Evolutionary conservation across 1,140 invertebrate genomes (phyloP), one percentile per base, ranked within the genome.

Genomic region (Gryon sp.): DNA sequence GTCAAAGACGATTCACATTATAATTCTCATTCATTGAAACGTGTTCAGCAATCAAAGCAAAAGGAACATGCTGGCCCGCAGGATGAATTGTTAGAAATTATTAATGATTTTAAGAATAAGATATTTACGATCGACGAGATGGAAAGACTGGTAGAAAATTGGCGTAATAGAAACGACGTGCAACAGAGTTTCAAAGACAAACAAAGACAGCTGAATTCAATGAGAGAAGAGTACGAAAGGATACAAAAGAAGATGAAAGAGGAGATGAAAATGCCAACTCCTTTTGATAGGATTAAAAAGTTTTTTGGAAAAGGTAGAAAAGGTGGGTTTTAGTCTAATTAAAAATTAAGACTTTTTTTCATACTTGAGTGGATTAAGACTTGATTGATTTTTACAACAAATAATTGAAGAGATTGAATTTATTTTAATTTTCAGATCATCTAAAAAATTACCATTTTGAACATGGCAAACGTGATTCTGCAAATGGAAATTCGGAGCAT

Each of bases 91-190:
- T 90, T 94, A 0, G 95, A 96, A 87, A 95, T 97, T 15, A 95
- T 97, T 78, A 95, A 94, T 76, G 95, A 96, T 80, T 96, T 96
- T 79, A 97, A 96, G 85, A 95, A 96, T 80, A 95, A 96, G 78
- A 94, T 95, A 0, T 94, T 95, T 52, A 94, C 94, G 0, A 94
- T 96, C 75, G 90, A 92, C 2, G 94, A 96, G 88, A 93, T 95
- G 0, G 95, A 96, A 86, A 92, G 94, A 78, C 87, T 96, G 4
- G 95, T 96, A 6, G 93, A 94, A 84, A 93, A 93, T 80, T 97
- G 95, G 95, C 92, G 92, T 76, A 94, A 94, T 74, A 91, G 95
- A 50, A 95, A 95, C 78, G 95, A 96, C 83, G 95, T 95, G 0
- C 93, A 95, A 77, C 94, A 95, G 79, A 95, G 94, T 0, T 92